Evolutionary conservation across 2,888 invertebrate species (phyloP), one percentile per base, ranked within the genome.

Genomic region (Gymnoscelis rufifasciata): DNA sequence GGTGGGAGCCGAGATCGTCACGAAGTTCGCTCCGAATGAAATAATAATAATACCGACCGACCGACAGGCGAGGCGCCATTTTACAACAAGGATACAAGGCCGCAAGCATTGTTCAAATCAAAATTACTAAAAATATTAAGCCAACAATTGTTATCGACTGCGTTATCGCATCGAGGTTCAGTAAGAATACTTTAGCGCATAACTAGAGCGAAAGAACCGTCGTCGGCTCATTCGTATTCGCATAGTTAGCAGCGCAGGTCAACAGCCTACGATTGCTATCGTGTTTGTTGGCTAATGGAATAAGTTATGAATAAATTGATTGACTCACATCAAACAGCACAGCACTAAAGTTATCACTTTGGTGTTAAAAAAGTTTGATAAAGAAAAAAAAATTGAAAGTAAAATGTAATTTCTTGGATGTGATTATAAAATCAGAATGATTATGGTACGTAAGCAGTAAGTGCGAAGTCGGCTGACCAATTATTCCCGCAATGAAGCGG

Each of bases 51-150:
- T 43, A 49, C 49, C 41, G 38, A 40, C 43, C 31, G 14, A 29
- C 43, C 77, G 77, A 51, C 52, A 52, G 78, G 78, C 77, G 78
- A 45, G 45, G 45, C 45, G 86, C 87, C 86, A 86, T 84, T 86
- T 86, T 84, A 86, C 83, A 84, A 86, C 83, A 84, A 86, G 83
- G 86, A 84, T 83, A 80, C 83, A 83, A 83, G 83, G 83, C 82
- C 78, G 74, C 76, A 75, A 80, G 72, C 65, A 77, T 80, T 79
- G 76, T 78, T 74, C 62, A 57, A 73, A 44, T 68, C 38, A 7
- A 44, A 39, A 23, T 66, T 68, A 68, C 65, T 73, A 65, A 78
- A 71, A 68, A 64, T 57, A 63, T 57, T 59, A 59, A 54, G 47
- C 36, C 57, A 54, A 56, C 61, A 52, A 59, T 43, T 33, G 60